Evolutionary conservation across 2,888 invertebrate species (phyloP), one percentile per base, ranked within the genome.

Genomic region (Conistra vaccinii): DNA sequence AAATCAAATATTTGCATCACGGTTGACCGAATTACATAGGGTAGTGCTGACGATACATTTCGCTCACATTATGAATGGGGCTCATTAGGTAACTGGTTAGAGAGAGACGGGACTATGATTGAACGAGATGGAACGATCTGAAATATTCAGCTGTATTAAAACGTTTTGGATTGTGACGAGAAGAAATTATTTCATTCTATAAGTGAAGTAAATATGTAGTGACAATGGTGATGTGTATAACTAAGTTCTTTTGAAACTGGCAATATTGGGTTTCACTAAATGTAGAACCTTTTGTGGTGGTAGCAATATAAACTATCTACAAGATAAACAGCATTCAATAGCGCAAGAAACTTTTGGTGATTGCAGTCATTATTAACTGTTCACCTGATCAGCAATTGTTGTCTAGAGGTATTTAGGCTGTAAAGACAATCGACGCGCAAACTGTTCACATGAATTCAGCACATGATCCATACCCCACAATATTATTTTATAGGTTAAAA

Each of bases 1-100:
- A 74, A 48, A 79, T 85, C 73, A 85, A 85, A 81, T 83, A 83
- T 85, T 83, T 81, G 77, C 48, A 60, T 63, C 83, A 70, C 58
- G 73, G 75, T 77, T 77, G 77, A 77, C 75, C 69, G 79, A 83
- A 83, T 83, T 83, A 85, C 73, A 58, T 55, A n/a, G 65, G 65
- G 42, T 65, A 67, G 60, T 51, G 85, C 78, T 78, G 81, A 85
- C 78, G 67, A 72, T 71, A 74, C 73, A 68, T 63, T 74, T 68
- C 65, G 32, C 17, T 62, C 23, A 35, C n/a, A 32, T 67, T 70
- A 66, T 85, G 74, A 85, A 85, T 79, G 69, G 72, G 14, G 26
- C 72, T 85, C 85, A 85, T 85, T 85, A 85, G 63, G 72, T 57
- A 76, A 80, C 80, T 53, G 57, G 73, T 42, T 66, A 48, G 72